Evolutionary conservation across 2,797 vertebrate species (phyloP), one percentile per base, ranked within the genome.

Genomic region (Pterois miles): DNA sequence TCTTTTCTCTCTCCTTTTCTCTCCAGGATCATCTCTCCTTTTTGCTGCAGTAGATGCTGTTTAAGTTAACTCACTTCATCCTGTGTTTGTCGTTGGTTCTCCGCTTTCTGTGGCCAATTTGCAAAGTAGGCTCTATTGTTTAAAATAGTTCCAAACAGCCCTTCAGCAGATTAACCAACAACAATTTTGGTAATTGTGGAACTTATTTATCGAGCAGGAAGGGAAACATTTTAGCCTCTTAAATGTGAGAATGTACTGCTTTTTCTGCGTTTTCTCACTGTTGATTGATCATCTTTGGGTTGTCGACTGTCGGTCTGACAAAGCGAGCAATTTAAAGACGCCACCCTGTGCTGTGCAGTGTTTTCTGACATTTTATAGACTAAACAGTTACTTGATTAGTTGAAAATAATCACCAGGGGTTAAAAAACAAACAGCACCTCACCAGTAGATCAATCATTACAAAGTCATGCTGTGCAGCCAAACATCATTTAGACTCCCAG

Each of bases 11-110:
- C 64, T 62, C 23, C 23, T 66, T 54, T 64, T 58, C 20, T 72
- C 80, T 86, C 25, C 31, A 12, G 57, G 69, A 71, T 73, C 52
- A 11, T 40, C 63, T 71, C 48, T 31, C 62, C 40, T 79, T 43
- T 75, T 73, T 68, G 8, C 66, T 83, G 9, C 10, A 25, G n/a
- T 7, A 20, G 4, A 73, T 46, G 8, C 11, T 48, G 27, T 69
- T 20, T n/a, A 8, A 18, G 27, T 58, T 67, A 8, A 33, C 48
- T 72, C 25, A 29, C 43, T 22, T 36, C 10, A 4, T 27, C 11
- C 2, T 11, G 2, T 23, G 11, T 65, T 31, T 59, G 4, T 56
- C 22, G 64, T 22, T 25, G 14, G 48, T 59, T 59, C 12, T 29
- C 54, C 0, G 14, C 40, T 56, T 14, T 64, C 18, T 77, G 23